phyloP scores from a whole-genome alignment of 2,888 invertebrate genomes.

The Stratiomys singularior region DNA sequence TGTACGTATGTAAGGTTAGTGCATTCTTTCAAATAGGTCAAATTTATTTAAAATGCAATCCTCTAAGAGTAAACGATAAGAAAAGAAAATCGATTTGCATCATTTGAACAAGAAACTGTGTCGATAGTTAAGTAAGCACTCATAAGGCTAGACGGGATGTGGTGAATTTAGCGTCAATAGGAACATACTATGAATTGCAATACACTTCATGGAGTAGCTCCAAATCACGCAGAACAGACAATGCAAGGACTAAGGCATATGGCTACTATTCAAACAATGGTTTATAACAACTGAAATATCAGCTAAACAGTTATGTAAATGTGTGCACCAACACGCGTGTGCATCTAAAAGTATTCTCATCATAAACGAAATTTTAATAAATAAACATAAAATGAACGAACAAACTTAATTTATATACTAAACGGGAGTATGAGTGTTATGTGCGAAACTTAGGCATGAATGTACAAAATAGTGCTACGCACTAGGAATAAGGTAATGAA shows the following conservation, averaged over 20 bases:
- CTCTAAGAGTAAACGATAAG: slow-evolving; percentile 3
- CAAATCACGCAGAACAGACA: no score
- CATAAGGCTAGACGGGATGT: no score
- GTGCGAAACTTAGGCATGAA: slow-evolving; percentile 26
- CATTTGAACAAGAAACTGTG: slow-evolving; percentile 37
- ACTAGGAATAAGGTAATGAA: background rate
- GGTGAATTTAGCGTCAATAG: no score
- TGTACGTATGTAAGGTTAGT: slow-evolving; percentile 62
- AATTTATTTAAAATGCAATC: slow-evolving; percentile 47
- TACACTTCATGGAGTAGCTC: no score
- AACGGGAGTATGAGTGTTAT: slow-evolving; percentile 13
- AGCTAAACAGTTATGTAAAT: slow-evolving; percentile 28
- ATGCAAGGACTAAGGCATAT: no score
- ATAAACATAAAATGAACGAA: slow-evolving; percentile 4
- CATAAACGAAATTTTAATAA: slow-evolving; percentile 8
- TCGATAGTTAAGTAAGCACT: no score
- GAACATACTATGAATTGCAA: no score
- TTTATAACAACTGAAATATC: background rate
- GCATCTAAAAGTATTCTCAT: background rate
- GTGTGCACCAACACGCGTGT: background rate
- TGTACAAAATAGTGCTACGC: slow-evolving; percentile 12
- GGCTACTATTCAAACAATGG: no score
- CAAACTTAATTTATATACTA: slow-evolving; percentile 26
- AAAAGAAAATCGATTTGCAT: slow-evolving; percentile 32
- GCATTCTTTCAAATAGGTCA: slow-evolving; percentile 58